Base-by-base conservation (phyloP, 2,888 invertebrate genomes). In the Xestia c-nigrum region DNA sequence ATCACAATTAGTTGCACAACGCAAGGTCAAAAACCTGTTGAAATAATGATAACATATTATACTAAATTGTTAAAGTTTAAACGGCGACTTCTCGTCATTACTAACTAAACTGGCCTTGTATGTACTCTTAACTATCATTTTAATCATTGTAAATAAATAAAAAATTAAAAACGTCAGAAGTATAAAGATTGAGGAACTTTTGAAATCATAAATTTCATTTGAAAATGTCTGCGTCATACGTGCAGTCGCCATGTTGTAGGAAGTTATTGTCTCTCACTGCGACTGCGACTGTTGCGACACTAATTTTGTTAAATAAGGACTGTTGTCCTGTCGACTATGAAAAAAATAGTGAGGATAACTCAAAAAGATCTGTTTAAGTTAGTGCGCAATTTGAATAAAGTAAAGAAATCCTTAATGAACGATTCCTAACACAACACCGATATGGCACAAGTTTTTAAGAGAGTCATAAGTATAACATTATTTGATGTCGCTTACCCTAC, bases 1-100 rank as follows among this genome's bases (percentile, higher is more conserved):
- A 85, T 79, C 87, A 86, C 86, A 85, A 76, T 61, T 24, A 77
- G 63, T 78, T 84, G 50, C 86, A 86, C 86, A 83, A 87, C 85
- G 76, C 83, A 79, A 78, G 72, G 80, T 84, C 79, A 78, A 72
- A 57, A 74, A 84, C 82, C 77, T 80, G 79, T 80, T 80, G 24
- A 74, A 71, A 72, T 50, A 73, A 74, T n/a, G 40, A 68, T 31
- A 2, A 31, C 31, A 31, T 31, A 31, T 63, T 71, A 31, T 40
- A 71, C 43, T 67, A 43, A 70, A 64, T 79, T 70, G 19, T 46
- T 74, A 50, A 47, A 67, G 55, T 63, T 31, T 24, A 52, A 47
- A 50, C 65, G 24, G 16, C n/a, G 16, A 38, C 47, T 57, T 55
- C 52, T 70, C 57, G n/a, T 46, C 63, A 40, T 55, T 75, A 86